phyloP scores from a whole-genome alignment of 2,888 invertebrate genomes.

The Elegia similella region DNA sequence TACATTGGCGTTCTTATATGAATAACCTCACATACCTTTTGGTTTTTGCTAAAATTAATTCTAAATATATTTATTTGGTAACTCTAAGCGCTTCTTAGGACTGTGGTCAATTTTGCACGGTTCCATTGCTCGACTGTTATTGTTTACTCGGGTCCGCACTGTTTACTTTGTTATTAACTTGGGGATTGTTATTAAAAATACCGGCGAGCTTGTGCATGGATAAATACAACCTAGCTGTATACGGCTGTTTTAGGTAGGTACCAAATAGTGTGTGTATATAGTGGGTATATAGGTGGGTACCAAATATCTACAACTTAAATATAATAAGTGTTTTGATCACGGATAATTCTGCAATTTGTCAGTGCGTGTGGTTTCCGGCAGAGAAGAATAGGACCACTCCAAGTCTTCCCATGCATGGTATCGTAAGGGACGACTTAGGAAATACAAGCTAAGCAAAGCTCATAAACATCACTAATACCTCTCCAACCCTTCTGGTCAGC shows the following conservation, averaged over 20 bases:
- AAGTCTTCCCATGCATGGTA: too few species aligned
- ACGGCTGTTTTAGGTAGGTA: neutral
- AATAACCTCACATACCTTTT: neutral
- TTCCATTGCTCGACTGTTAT: conserved; percentile 43
- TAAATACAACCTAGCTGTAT: conserved; percentile 25
- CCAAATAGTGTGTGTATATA: too few species aligned
- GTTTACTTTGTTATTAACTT: conserved; percentile 60
- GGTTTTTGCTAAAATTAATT: neutral
- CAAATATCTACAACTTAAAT: too few species aligned
- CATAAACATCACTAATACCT: too few species aligned
- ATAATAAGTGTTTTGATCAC: too few species aligned
- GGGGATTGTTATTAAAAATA: conserved; percentile 64
- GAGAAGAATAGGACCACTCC: too few species aligned
- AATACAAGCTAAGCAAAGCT: too few species aligned
- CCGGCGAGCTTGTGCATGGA: conserved; percentile 27
- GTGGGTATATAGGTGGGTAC: too few species aligned
- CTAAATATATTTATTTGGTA: neutral
- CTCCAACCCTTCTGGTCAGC: too few species aligned
- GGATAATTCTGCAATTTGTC: too few species aligned
- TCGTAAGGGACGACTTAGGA: too few species aligned
- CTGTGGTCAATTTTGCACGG: conserved; percentile 53
- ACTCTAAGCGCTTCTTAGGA: conserved; percentile 25
- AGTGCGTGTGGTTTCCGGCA: too few species aligned
- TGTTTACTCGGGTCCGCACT: conserved; percentile 47
- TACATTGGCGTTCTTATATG: neutral